Evolutionary conservation across 2,797 vertebrate genomes (phyloP), one percentile per base, ranked within the genome.

Genomic region (Ctenosaura bakeri): DNA sequence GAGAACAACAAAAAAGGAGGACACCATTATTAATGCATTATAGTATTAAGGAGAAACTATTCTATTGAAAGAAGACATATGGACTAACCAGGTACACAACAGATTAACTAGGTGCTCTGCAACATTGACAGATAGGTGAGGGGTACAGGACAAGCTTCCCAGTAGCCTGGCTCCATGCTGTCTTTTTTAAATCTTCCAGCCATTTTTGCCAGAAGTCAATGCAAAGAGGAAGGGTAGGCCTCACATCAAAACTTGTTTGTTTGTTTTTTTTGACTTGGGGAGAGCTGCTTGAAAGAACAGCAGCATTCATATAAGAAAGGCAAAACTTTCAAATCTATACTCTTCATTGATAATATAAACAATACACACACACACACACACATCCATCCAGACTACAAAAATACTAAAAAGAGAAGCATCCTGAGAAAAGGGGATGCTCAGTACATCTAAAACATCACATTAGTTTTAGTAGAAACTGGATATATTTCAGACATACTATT

Each of bases 1-100:
- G 18, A 96, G 76, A 93, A 94, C 82, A 96, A 91, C 77, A 92
- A 73, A 79, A 56, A 50, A 91, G 76, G 59, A 18, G 90, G 50
- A 93, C 90, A 79, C 42, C 42, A 46, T 91, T 93, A 69, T 83
- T 16, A 83, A 9, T 3, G 4, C 24, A 6, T 88, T 92, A 77
- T 0, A 79, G 78, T 88, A 89, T 87, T 56, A 26, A 32, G 7
- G 32, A 69, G 26, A 32, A 13, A 18, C 5, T 12, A 29, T 35
- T 13, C 22, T 71, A 24, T 20, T 83, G 38, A 32, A 88, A 88
- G 26, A 85, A 8, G 46, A 35, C 2, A 74, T 84, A 64, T 18
- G 20, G 66, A 69, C 66, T 12, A 69, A 29, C 0, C 59, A 62
- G 2, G 14, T 50, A 87, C 38, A 81, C 56, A 81, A 38, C 20